Conservation (phyloP, 2,888 invertebrate species). For the Thecocarcelia acutangulata region DNA sequence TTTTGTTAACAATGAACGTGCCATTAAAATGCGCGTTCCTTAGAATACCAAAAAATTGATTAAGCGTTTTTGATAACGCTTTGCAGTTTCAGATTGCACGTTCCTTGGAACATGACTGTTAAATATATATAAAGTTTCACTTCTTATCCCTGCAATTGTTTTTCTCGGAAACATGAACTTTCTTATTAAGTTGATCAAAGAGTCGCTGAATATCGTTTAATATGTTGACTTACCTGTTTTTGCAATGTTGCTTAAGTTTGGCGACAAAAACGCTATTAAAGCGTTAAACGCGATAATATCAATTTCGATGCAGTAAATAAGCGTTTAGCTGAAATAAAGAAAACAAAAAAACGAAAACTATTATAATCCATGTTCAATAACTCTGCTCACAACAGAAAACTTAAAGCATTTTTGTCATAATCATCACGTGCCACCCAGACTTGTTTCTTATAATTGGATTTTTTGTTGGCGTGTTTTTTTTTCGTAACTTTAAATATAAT, state of each 20-base stretch:
- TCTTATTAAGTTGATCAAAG: not conserved
- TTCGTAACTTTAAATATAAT: conserved; percentile 46
- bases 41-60: too few species aligned
- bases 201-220: conserved; percentile 5
- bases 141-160: not conserved
- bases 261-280: conserved; percentile 57
- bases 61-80: too few species aligned
- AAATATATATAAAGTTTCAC: not conserved
- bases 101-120: too few species aligned
- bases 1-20: too few species aligned
- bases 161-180: not conserved
- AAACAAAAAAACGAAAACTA: conserved; percentile 12
- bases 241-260: conserved; percentile 32
- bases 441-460: conserved; percentile 36
- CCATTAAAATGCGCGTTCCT: too few species aligned
- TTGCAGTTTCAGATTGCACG: too few species aligned
- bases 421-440: conserved; percentile 65
- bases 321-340: conserved; percentile 48
- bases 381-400: conserved; percentile 34
- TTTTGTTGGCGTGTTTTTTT: conserved; percentile 19
- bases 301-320: conserved; percentile 25
- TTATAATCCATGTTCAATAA: conserved; percentile 31
- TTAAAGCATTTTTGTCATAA: conserved; percentile 41
- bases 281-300: conserved; percentile 42
- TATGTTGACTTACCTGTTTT: conserved; percentile 46